Evolutionary conservation across 2,888 invertebrate genomes (phyloP).

Genomic region (Folsomia candida): DNA sequence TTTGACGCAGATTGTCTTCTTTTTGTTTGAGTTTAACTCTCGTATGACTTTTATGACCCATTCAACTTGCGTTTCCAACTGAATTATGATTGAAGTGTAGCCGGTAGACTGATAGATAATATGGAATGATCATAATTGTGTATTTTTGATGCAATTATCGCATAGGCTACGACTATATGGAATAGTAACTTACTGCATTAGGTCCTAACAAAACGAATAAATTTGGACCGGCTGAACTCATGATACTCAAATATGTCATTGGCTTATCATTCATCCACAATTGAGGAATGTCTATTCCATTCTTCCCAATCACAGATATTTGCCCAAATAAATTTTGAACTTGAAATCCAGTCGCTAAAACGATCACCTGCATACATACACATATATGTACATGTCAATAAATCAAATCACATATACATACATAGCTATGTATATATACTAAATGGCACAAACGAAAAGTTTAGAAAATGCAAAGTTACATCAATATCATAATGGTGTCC

Average conservation of each 20-base stretch:
- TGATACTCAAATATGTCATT: conserved; percentile 22
- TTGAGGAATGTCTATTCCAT: conserved; percentile 23
- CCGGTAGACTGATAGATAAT: conserved; percentile 10
- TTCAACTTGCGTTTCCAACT: conserved; percentile 29
- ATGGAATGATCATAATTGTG: conserved; percentile 18
- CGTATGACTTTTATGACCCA: conserved; percentile 27
- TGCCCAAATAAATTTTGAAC: conserved; percentile 31
- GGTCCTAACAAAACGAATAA: conserved; percentile 33
- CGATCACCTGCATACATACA: conserved; percentile 19
- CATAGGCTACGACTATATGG: not conserved
- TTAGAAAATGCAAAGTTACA: conserved; percentile 8
- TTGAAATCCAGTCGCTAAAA: conserved; percentile 37
- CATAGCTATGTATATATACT: not conserved
- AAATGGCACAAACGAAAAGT: too few relatives aligned
- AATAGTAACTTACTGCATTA: conserved; percentile 18
- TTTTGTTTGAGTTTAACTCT: conserved; percentile 8
- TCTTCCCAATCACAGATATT: conserved; percentile 27
- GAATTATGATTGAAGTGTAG: conserved; percentile 6
- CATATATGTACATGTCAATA: not conserved
- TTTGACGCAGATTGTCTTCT: conserved; percentile 9
- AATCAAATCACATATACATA: not conserved
- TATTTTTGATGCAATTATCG: not conserved
- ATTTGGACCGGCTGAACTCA: conserved; percentile 30
- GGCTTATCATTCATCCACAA: conserved; percentile 29
- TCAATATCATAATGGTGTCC: conserved; percentile 24